Conservation (phyloP, 2,888 invertebrate genomes). For the Limnephilus marmoratus region DNA sequence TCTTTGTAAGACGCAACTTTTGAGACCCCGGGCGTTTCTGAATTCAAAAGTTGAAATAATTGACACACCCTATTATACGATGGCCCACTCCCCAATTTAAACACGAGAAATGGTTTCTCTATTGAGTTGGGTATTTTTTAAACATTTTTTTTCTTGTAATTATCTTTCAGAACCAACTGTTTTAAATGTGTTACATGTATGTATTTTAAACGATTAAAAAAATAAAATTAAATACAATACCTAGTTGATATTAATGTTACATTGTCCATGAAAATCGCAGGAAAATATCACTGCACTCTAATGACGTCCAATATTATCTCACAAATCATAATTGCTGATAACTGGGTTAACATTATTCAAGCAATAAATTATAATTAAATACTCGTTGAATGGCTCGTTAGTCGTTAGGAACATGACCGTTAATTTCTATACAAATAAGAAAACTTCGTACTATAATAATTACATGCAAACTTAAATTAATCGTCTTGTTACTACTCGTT, state of each 20-base stretch:
- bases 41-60: no score
- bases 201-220: no score
- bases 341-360: neutral
- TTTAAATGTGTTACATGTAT: no score
- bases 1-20: no score
- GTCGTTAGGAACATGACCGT: neutral
- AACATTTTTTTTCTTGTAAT: no score
- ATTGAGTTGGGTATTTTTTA: no score
- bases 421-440: neutral
- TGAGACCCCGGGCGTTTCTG: no score
- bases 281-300: neutral
- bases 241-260: neutral
- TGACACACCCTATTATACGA: no score
- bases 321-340: neutral
- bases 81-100: no score
- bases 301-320: neutral
- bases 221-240: no score
- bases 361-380: neutral
- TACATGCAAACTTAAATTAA: neutral
- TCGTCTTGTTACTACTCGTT: neutral
- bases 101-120: no score
- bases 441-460: neutral
- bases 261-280: neutral
- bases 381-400: neutral
- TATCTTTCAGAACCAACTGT: no score